Evolutionary conservation across 2,888 invertebrate genomes (phyloP), one percentile per base, ranked within the genome.

Genomic region (Megamerina dolium): DNA sequence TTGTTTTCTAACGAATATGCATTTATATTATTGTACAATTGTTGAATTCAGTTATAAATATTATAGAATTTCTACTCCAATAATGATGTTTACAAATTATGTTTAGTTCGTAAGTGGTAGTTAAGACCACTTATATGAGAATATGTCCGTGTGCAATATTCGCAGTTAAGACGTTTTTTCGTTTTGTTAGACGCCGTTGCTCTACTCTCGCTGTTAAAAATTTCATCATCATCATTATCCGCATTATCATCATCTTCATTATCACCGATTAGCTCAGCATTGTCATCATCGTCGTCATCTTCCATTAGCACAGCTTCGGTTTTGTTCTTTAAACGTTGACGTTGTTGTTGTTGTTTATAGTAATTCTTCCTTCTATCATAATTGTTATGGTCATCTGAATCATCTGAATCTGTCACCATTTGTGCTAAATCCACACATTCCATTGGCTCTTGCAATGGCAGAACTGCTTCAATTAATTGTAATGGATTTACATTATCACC

Each of bases 61-160:
- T n/a, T n/a, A n/a, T n/a, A n/a, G n/a, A n/a, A n/a, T n/a, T n/a
- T n/a, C n/a, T n/a, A n/a, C n/a, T n/a, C n/a, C n/a, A n/a, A n/a
- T n/a, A n/a, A n/a, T n/a, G n/a, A n/a, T n/a, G n/a, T n/a, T n/a
- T n/a, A n/a, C n/a, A n/a, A n/a, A n/a, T n/a, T 8, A 23, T 56
- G 54, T 16, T 54, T 56, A 39, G 46, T 49, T 8, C 50, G 41
- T 27, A 56, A 43, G 34, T 56, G 56, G 43, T 46, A 54, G 37
- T 52, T 55, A 38, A 56, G 38, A 5, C 54, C 56, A 41, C 52
- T 51, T 17, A 38, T 43, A 19, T 55, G 50, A 14, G 53, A 51
- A 47, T 52, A 56, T 3, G 46, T 39, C 10, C 50, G 50, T 19
- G 40, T 31, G 38, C 56, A 56, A 18, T 48, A 49, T 41, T 52